These are phyloP conservation scores for Chinchilla lanigera DNA, from an alignment of 2,113 vertebrate species.

Conservation along the genomic window DNA sequence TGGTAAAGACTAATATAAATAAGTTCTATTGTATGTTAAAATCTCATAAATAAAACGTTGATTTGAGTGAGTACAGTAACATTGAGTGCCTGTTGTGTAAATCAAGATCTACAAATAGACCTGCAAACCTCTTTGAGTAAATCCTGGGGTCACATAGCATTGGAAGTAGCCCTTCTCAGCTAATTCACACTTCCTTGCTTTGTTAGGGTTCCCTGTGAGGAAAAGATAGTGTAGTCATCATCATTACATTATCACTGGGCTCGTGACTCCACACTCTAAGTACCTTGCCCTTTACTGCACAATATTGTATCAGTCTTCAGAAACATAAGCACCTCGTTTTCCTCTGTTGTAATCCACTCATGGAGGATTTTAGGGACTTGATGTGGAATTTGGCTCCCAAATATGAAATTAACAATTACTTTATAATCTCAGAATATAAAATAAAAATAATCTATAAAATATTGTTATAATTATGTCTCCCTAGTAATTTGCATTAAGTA, in stretches of 20 bases:
- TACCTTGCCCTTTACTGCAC: background rate
- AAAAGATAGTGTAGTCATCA: background rate
- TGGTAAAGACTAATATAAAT: conserved; percentile 66
- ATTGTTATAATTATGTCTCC: conserved; percentile 5
- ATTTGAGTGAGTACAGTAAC: conserved; percentile 47
- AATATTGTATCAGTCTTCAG: background rate
- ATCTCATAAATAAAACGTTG: conserved; percentile 62
- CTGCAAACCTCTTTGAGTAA: conserved; percentile 6
- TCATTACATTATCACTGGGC: background rate
- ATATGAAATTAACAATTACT: conserved; percentile 30
- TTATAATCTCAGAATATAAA: conserved; percentile 28
- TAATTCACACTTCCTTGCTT: conserved; percentile 9
- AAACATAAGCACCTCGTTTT: background rate
- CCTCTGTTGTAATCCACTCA: background rate
- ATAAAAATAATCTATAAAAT: conserved; percentile 17
- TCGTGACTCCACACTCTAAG: background rate
- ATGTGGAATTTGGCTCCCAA: conserved; percentile 9
- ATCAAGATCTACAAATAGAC: conserved; percentile 37
- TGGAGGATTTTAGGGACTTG: background rate
- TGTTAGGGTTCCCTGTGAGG: background rate
- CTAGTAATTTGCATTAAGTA: conserved; percentile 24
- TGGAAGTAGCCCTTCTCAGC: background rate
- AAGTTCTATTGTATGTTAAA: conserved; percentile 62
- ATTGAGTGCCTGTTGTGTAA: conserved; percentile 30
- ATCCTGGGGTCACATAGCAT: background rate